Evolutionary conservation across 1,140 invertebrate genomes (phyloP).

Genomic region (Nasonia giraulti): DNA sequence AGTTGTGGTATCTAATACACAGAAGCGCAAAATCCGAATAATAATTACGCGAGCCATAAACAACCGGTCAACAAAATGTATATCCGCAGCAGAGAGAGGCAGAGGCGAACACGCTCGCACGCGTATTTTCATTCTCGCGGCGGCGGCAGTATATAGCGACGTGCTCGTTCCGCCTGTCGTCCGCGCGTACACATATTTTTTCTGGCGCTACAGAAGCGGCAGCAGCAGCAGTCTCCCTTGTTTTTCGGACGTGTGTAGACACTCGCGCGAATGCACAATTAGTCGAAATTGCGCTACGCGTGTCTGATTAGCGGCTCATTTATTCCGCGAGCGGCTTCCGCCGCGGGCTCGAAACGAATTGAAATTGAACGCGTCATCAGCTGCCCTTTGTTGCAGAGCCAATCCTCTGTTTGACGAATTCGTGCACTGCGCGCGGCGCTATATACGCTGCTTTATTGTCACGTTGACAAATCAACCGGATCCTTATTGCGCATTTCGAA

Average conservation of each 20-base stretch:
- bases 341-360: conserved; percentile 33
- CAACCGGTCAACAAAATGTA: neutral
- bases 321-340: neutral
- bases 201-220: too few relatives aligned
- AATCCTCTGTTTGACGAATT: conserved; percentile 32
- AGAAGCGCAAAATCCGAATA: neutral
- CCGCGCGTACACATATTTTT: neutral
- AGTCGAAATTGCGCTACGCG: neutral
- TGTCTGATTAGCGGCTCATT: conserved; percentile 45
- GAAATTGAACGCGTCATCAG: conserved; percentile 44
- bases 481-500: too few relatives aligned
- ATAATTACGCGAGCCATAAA: neutral
- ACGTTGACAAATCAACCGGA: neutral
- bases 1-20: too few relatives aligned
- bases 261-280: conserved; percentile 32
- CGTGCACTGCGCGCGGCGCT: too few relatives aligned
- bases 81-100: neutral
- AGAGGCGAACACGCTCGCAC: neutral
- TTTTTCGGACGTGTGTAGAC: neutral
- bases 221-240: neutral
- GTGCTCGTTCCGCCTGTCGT: neutral
- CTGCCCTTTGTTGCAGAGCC: conserved; percentile 35
- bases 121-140: neutral
- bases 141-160: neutral
- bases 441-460: neutral